Evolutionary conservation across 2,888 invertebrate genomes (phyloP).

Genomic region (Arctia plantaginis): DNA sequence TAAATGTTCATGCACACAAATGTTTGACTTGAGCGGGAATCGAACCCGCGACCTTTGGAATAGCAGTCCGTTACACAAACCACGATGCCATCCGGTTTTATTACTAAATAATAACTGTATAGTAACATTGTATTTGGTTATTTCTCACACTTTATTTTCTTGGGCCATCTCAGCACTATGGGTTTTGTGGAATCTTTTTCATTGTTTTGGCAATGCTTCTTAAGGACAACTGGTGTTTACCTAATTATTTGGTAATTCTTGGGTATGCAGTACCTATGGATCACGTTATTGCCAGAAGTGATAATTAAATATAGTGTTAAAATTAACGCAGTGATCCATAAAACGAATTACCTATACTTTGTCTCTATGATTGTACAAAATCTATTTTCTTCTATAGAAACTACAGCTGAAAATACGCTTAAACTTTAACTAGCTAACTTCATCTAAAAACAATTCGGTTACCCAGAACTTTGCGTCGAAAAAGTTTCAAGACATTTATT

Average conservation of each 20-base stretch:
- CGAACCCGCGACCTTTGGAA: too few relatives aligned
- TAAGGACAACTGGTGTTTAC: neutral
- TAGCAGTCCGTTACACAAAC: too few relatives aligned
- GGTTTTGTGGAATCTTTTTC: too few relatives aligned
- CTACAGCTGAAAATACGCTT: slow-evolving; percentile 48
- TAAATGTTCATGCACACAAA: too few relatives aligned
- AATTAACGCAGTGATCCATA: neutral
- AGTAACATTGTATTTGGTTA: too few relatives aligned
- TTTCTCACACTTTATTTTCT: too few relatives aligned
- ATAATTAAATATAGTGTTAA: neutral
- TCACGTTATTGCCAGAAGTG: neutral
- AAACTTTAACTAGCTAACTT: neutral
- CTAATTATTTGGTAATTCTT: neutral
- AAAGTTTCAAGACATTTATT: slow-evolving; percentile 40
- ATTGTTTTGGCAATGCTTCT: neutral
- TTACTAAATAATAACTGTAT: too few relatives aligned
- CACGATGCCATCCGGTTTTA: too few relatives aligned
- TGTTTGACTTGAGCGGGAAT: too few relatives aligned
- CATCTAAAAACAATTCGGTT: slow-evolving; percentile 16
- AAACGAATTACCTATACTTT: neutral
- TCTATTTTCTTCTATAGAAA: slow-evolving; percentile 13
- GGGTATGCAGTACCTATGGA: neutral
- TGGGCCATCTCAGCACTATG: too few relatives aligned
- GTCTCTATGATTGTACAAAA: slow-evolving; percentile 1
- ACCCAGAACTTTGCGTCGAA: slow-evolving; percentile 47